Conservation (phyloP, 1,140 invertebrate species). For the Lerema accius region DNA sequence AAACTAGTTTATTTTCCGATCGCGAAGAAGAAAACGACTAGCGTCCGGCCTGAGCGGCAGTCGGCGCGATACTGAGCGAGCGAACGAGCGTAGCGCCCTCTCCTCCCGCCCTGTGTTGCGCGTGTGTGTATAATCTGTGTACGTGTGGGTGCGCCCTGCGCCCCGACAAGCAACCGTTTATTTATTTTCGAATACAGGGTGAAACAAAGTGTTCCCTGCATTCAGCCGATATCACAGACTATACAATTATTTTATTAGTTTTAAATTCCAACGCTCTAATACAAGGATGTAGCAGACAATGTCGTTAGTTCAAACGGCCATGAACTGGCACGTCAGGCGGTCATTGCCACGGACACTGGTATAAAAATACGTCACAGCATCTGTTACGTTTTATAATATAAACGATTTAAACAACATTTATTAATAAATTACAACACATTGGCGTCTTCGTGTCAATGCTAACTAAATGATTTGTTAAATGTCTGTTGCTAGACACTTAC, state of each 20-base stretch:
- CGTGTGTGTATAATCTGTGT: conserved; percentile 55
- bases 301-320: conserved; percentile 69
- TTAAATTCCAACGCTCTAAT: conserved; percentile 36
- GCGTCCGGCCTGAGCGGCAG: conserved; percentile 53
- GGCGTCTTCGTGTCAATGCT: conserved; percentile 1
- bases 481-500: background rate
- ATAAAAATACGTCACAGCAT: conserved; percentile 77
- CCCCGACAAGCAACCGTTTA: conserved; percentile 61
- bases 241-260: conserved; percentile 35
- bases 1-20: conserved; percentile 77
- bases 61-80: conserved; percentile 75
- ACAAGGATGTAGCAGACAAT: conserved; percentile 44
- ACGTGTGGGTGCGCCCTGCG: conserved; percentile 64
- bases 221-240: conserved; percentile 46
- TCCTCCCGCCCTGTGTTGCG: conserved; percentile 47
- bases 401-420: conserved; percentile 32
- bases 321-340: conserved; percentile 72
- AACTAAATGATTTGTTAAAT: background rate
- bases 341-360: conserved; percentile 77
- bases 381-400: conserved; percentile 54
- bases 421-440: conserved; percentile 18
- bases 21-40: conserved; percentile 46
- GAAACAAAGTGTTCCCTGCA: conserved; percentile 48
- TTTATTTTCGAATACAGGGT: conserved; percentile 73
- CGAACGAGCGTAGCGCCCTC: conserved; percentile 65